Conservation (phyloP, 2,797 vertebrate species). For the Phrynocephalus forsythii region DNA sequence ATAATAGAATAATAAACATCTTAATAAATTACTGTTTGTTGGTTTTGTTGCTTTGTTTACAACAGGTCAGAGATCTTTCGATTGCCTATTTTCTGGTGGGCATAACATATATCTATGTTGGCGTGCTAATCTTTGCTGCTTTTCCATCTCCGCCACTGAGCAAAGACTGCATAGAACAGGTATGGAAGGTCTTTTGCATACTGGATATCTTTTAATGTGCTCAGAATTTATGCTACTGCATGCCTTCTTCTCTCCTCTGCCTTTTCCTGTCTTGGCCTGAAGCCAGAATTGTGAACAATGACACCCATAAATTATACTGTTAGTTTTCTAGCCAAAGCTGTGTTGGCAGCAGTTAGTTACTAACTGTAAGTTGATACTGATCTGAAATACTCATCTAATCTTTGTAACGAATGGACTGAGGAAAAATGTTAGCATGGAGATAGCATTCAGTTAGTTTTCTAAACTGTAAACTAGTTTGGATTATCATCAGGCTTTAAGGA, state of each 20-base stretch:
- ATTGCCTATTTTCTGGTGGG: slow-evolving; percentile 94
- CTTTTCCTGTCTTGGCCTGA: neutral
- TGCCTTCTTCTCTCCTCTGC: neutral
- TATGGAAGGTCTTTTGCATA: slow-evolving; percentile 69
- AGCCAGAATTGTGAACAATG: slow-evolving; percentile 5
- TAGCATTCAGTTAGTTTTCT: neutral
- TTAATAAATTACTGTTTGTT: slow-evolving; percentile 22
- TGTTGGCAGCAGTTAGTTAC: neutral
- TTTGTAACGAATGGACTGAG: neutral
- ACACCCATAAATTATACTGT: neutral
- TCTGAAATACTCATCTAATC: neutral
- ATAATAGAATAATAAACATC: neutral
- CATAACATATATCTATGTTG: slow-evolving; percentile 93
- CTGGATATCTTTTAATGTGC: neutral
- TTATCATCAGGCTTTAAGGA: neutral
- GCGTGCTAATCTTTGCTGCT: slow-evolving; percentile 90
- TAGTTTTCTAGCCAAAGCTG: neutral
- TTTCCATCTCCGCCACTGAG: slow-evolving; percentile 92
- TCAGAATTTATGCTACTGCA: slow-evolving; percentile 7
- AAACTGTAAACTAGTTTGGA: neutral
- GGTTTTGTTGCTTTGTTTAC: slow-evolving; percentile 45
- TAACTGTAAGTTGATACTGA: neutral
- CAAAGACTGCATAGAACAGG: slow-evolving; percentile 96
- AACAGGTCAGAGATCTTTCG: slow-evolving; percentile 93
- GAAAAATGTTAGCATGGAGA: neutral